Evolutionary conservation across 1,140 invertebrate genomes (phyloP), one percentile per base, ranked within the genome.

Genomic region (Drosophila bocqueti): DNA sequence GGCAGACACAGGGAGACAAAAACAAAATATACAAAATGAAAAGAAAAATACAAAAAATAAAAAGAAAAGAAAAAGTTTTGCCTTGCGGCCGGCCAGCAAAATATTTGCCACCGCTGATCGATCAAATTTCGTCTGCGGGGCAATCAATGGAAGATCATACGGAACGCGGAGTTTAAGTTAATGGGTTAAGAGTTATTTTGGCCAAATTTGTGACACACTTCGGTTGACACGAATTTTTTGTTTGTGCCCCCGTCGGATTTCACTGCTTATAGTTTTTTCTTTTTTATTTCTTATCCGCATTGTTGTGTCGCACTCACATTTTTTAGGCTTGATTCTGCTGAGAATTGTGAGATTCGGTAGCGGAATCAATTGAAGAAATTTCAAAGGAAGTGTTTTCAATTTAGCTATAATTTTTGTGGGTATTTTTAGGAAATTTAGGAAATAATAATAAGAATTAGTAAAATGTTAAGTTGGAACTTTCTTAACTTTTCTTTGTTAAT

Each of bases 131-230:
- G 76, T 74, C 58, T 50, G 67, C 63, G 47, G 40, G 78, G 58
- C 62, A 79, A 79, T 58, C 55, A 62, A 29, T 61, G 61, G 74
- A 52, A 79, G 76, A 83, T 83, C 76, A 55, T 72, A 72, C 60
- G 72, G 47, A 73, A 61, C 55, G 54, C 29, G 31, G 26, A 61
- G 60, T 49, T 63, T 29, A 67, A 81, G 42, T 81, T 85, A 85
- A 81, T 77, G 81, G 82, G 77, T 67, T 76, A 84, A 72, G 78
- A 81, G 82, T 81, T 83, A 81, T 84, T 83, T 83, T 76, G 77
- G 78, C 67, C 82, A 73, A 34, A 73, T 74, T 85, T 85, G 63
- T 78, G 82, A 86, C 82, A 84, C 79, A 85, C 79, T 81, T 78
- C 58, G 60, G 60, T 75, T 83, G 81, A 83, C 81, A 83, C 81